Conservation (phyloP, 1,140 invertebrate genomes). For the Cyphomyrmex costatus region DNA sequence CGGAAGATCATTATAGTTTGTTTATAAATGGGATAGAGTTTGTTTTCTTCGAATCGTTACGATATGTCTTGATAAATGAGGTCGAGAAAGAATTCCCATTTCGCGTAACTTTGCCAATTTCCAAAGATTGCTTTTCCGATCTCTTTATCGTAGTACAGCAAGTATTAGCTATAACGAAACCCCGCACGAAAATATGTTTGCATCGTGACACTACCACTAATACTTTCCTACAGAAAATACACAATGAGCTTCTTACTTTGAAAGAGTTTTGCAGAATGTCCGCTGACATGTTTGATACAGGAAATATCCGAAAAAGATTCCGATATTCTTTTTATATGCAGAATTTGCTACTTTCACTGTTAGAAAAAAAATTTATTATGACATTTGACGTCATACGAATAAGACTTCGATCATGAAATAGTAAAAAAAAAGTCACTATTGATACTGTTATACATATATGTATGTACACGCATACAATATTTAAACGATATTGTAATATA, state of each 20-base stretch:
- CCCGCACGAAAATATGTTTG: conserved; percentile 50
- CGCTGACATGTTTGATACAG: conserved; percentile 25
- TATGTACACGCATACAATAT: too few relatives aligned
- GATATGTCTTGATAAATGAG: conserved; percentile 48
- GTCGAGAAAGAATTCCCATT: conserved; percentile 14
- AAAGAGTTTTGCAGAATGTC: conserved; percentile 20
- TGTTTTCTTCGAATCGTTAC: background rate
- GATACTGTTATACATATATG: too few relatives aligned
- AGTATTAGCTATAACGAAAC: conserved; percentile 14
- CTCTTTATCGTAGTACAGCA: conserved; percentile 24
- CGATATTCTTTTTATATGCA: background rate
- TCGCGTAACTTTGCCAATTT: conserved; percentile 62
- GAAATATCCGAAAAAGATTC: background rate
- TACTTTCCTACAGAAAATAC: conserved; percentile 12
- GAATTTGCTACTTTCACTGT: background rate
- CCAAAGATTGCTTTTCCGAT: conserved; percentile 54
- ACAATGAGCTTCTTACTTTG: conserved; percentile 17
- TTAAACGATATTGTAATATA: background rate
- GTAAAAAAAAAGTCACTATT: background rate
- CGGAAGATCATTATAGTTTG: conserved; percentile 3
- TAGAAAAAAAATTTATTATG: background rate
- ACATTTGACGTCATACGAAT: background rate
- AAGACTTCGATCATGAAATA: background rate
- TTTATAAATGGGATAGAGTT: conserved; percentile 1
- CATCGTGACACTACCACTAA: conserved; percentile 11